Conservation (phyloP, 1,140 invertebrate species). For the Drosophila melanica region DNA sequence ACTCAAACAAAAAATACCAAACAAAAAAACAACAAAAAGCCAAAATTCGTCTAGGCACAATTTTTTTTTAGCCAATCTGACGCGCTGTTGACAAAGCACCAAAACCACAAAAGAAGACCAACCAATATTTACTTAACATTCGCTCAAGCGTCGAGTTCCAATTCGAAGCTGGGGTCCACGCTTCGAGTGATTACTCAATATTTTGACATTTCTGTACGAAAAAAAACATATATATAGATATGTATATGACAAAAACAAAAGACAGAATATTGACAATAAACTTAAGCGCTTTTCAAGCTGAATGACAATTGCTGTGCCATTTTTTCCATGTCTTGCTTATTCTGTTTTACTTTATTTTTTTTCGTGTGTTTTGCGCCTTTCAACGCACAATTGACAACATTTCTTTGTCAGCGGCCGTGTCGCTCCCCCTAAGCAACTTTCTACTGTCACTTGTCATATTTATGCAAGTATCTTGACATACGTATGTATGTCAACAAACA, state of each 20-base stretch:
- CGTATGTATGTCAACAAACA: no score
- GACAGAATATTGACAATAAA: constrained; percentile 78
- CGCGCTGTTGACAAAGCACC: constrained; percentile 69
- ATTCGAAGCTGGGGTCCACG: constrained; percentile 41
- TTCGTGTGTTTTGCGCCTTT: constrained; percentile 36
- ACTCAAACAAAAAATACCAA: constrained; percentile 56
- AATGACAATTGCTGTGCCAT: constrained; percentile 81
- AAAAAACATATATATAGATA: no score
- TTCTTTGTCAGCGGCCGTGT: constrained; percentile 34
- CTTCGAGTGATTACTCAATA: constrained; percentile 77
- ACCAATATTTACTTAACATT: constrained; percentile 73
- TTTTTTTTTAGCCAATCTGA: constrained; percentile 64
- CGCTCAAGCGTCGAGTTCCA: constrained; percentile 61
- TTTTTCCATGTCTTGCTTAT: constrained; percentile 34
- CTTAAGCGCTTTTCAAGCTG: constrained; percentile 76
- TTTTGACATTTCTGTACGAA: constrained; percentile 71
- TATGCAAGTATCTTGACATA: background rate
- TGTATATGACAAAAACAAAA: constrained; percentile 30
- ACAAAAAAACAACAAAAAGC: constrained; percentile 34
- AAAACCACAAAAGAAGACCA: constrained; percentile 38
- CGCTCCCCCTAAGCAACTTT: constrained; percentile 68
- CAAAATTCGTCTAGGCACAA: constrained; percentile 23
- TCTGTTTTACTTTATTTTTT: constrained; percentile 10
- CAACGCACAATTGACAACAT: constrained; percentile 57
- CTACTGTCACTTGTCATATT: constrained; percentile 77